phyloP scores from a whole-genome alignment of 2,113 vertebrate genomes.

The Esox niger region DNA sequence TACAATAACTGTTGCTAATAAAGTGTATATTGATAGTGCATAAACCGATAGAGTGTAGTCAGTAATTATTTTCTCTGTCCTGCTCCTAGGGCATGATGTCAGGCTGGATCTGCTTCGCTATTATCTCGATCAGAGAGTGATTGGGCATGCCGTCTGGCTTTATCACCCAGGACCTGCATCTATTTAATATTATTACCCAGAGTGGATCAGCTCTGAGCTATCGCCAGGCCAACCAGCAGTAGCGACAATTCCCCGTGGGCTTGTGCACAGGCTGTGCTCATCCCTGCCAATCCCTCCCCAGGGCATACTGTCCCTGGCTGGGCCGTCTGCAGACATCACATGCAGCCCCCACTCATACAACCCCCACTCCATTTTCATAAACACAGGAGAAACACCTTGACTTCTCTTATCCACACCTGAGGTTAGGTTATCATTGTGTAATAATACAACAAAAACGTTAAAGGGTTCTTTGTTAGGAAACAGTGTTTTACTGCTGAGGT shows the following conservation, averaged over 20 bases:
- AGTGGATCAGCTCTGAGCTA: slow-evolving; percentile 42
- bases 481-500: not conserved
- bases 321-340: not conserved
- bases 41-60: slow-evolving; percentile 36
- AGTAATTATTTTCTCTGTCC: slow-evolving; percentile 40
- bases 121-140: slow-evolving; percentile 34
- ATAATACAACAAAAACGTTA: not conserved
- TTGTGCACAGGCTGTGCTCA: slow-evolving; percentile 10
- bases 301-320: not conserved
- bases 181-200: slow-evolving; percentile 49
- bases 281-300: slow-evolving; percentile 43
- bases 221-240: slow-evolving; percentile 22
- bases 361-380: slow-evolving; percentile 30
- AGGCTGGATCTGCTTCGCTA: slow-evolving; percentile 34
- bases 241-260: slow-evolving; percentile 41
- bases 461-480: not conserved
- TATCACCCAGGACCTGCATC: slow-evolving; percentile 38
- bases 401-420: not conserved
- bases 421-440: not conserved
- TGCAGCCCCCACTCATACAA: not conserved
- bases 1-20: slow-evolving; percentile 37
- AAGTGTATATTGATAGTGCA: slow-evolving; percentile 25
- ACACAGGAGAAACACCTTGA: not conserved
- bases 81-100: slow-evolving; percentile 23
- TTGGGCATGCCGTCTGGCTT: slow-evolving; percentile 35